Evolutionary conservation across 2,113 vertebrate species (phyloP).

Genomic region (Indicator maculatus): DNA sequence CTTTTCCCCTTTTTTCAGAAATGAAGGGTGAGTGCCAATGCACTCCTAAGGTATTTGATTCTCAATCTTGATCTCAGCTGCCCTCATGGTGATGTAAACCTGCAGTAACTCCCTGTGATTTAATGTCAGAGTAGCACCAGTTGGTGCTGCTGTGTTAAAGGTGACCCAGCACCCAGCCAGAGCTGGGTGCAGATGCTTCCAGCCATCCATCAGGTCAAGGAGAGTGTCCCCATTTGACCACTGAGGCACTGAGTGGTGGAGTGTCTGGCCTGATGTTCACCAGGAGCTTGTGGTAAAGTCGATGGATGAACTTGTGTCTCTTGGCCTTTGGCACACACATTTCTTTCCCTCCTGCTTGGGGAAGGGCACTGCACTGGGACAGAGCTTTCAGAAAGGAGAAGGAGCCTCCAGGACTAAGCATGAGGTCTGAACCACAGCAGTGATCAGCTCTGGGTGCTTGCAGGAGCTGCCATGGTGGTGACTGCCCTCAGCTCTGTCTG

Average conservation of each 20-base stretch:
- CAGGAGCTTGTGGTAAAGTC: neutral
- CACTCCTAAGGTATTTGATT: neutral
- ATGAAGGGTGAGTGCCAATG: neutral
- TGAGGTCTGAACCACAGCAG: neutral
- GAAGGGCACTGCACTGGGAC: neutral
- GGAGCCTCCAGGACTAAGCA: neutral
- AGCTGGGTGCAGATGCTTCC: neutral
- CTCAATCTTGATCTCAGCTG: neutral
- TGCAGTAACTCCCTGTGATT: neutral
- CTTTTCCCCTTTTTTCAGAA: neutral
- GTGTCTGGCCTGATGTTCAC: neutral
- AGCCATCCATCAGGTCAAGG: neutral
- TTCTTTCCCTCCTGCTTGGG: neutral
- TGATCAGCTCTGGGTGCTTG: neutral
- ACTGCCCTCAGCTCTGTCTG: neutral
- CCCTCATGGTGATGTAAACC: neutral
- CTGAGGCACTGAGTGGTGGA: neutral
- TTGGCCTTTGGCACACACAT: neutral
- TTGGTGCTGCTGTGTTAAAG: neutral
- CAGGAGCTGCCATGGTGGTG: neutral
- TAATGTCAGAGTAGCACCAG: neutral
- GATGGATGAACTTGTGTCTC: neutral
- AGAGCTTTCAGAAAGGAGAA: neutral
- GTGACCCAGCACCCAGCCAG: neutral
- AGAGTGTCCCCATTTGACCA: neutral